Evolutionary conservation across 2,113 vertebrate genomes (phyloP).

Genomic region (cattle (Bos taurus)): DNA sequence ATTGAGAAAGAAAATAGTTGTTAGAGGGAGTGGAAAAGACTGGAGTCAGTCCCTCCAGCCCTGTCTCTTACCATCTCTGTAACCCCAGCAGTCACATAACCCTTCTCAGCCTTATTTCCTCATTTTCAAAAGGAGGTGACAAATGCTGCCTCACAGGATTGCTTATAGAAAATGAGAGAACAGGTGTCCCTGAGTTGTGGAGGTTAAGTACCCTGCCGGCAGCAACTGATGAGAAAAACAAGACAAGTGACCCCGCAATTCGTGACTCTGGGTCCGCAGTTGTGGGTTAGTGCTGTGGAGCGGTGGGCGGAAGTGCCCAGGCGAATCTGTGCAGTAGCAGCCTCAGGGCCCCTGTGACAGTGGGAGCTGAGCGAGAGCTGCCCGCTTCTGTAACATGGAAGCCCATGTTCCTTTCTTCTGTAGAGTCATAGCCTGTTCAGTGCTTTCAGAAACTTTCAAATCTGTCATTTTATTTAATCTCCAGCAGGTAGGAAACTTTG

Average conservation of each 20-base stretch:
- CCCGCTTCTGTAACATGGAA: not conserved
- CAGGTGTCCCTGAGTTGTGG: fast-evolving
- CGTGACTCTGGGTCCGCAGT: not conserved
- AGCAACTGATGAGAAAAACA: not conserved
- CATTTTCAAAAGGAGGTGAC: not conserved
- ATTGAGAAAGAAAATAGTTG: not conserved
- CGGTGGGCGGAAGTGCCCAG: not conserved
- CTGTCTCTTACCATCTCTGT: not conserved
- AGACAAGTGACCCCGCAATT: not conserved
- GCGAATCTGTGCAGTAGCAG: not conserved
- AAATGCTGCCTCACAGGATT: too few species aligned
- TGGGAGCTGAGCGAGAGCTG: not conserved
- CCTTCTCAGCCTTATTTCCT: not conserved
- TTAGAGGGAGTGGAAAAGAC: not conserved
- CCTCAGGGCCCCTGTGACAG: not conserved
- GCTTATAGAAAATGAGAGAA: not conserved
- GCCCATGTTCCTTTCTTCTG: not conserved
- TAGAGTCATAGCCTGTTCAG: not conserved
- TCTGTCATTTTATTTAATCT: not conserved
- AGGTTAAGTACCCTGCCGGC: not conserved
- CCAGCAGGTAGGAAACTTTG: not conserved
- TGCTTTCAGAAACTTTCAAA: not conserved
- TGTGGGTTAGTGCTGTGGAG: not conserved
- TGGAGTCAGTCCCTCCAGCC: not conserved
- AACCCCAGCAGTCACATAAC: not conserved